Base-by-base conservation (phyloP, 2,113 vertebrate genomes). In the Sapayoa aenigma region DNA sequence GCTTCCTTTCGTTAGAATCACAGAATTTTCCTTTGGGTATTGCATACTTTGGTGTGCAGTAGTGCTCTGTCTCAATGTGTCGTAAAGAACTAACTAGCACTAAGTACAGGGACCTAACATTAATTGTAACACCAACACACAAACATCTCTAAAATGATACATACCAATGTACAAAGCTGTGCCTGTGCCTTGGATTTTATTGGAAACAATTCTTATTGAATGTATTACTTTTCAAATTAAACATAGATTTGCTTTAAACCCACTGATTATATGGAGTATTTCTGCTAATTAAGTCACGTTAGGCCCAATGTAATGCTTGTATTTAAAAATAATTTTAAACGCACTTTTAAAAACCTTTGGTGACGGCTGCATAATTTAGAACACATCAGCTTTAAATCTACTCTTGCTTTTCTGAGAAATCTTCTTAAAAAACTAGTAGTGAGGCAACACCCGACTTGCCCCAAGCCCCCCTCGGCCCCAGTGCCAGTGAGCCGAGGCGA, bases 11-110 rank as follows among this genome's bases (percentile, higher is more conserved):
- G 91, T 95, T 95, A 97, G 79, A 97, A 97, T 96, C 95, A 94
- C 93, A 96, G 94, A 96, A 91, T 97, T 95, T 84, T 96, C 98
- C 98, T 98, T 98, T 98, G 97, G 98, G 97, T 96, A 96, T 97
- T 97, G 97, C 97, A 96, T 97, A 97, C 98, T 98, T 98, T 98
- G 98, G 98, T 98, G 98, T 97, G 98, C 97, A 98, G 97, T 97
- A 97, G 97, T 98, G 97, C 98, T 98, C 96, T 93, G 97, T 97
- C 97, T 98, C 97, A 97, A 97, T 97, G 97, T 97, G 97, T 95
- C 90, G 93, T 97, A 93, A 97, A 96, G 97, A 97, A 96, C 84
- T 94, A 95, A 96, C 96, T 95, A 97, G 95, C 89, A 93, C 97
- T 93, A 97, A 96, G 95, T 90, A 96, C 84, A 97, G 96, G 96